A percentile compares a stretch with the other conserved stretches of the same genome.
phyloP scores from a whole-genome alignment of 2,113 vertebrate species.

The Labeo catla region DNA sequence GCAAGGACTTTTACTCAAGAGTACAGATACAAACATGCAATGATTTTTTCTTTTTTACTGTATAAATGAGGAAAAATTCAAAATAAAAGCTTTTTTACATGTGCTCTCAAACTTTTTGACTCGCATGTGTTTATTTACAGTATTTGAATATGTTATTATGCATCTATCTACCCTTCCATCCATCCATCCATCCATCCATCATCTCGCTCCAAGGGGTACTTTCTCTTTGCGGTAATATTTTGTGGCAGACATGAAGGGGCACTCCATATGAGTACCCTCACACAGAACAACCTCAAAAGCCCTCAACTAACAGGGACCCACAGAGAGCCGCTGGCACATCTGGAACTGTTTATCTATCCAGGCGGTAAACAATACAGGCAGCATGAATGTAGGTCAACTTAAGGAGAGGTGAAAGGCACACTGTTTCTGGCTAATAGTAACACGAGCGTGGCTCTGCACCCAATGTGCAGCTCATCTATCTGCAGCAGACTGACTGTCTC shows the following conservation, averaged over 20 bases:
- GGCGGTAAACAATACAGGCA: conserved; percentile 59
- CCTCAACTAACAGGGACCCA: conserved; percentile 30
- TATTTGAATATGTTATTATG: not conserved
- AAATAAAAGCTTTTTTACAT: not conserved
- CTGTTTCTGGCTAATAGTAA: conserved; percentile 57
- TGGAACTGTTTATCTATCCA: conserved; percentile 58
- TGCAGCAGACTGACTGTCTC: conserved; percentile 35
- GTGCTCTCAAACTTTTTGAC: not conserved
- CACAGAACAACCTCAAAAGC: conserved; percentile 23
- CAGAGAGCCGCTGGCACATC: conserved; percentile 52
- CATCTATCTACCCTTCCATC: not conserved
- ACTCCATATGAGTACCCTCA: not conserved
- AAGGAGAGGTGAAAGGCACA: conserved; percentile 59
- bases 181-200: conserved; percentile 1
- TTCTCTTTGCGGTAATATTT: not conserved
- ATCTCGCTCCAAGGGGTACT: not conserved
- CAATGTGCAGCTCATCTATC: conserved; percentile 17
- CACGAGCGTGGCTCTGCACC: conserved; percentile 34
- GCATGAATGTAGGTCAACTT: conserved; percentile 60
- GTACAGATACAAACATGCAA: not conserved
- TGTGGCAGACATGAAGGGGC: conserved; percentile 2
- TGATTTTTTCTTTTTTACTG: too few relatives aligned
- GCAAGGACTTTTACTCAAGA: not conserved
- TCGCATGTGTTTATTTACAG: not conserved
- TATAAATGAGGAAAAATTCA: not conserved